Percentiles rank a stretch among this genome's conserved stretches.
Conservation (phyloP, 2,888 invertebrate species). For the Drosophila subsilvestris region DNA sequence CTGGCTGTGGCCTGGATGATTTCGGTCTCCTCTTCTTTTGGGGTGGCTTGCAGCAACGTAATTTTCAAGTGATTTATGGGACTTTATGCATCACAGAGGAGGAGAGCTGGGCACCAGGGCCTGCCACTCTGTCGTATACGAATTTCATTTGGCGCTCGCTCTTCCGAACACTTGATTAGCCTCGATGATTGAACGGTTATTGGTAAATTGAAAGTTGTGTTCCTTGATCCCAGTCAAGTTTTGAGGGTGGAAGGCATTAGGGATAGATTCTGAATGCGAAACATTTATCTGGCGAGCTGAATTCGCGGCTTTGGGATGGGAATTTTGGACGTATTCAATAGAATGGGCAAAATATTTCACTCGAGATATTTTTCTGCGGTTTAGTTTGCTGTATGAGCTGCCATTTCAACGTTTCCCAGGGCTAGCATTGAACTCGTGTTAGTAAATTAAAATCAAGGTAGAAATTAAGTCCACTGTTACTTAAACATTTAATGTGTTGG, state of each 20-base stretch:
- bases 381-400: too few species aligned
- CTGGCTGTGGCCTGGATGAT: conserved; percentile 32
- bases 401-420: too few species aligned
- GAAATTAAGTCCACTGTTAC: too few species aligned
- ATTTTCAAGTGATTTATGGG: conserved; percentile 79
- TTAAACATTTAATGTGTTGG: not conserved
- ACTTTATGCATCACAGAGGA: conserved; percentile 22
- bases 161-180: conserved; percentile 66
- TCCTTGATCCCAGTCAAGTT: conserved; percentile 8
- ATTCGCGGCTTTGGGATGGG: not conserved
- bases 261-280: not conserved
- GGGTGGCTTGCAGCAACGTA: conserved; percentile 53
- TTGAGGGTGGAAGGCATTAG: not conserved
- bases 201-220: conserved; percentile 47
- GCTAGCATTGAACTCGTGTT: too few species aligned
- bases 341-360: too few species aligned
- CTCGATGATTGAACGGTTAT: conserved; percentile 72
- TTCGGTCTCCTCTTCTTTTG: conserved; percentile 7
- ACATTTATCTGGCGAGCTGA: not conserved
- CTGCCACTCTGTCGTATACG: conserved; percentile 11
- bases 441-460: not conserved
- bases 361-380: not conserved
- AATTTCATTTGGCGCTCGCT: conserved; percentile 52
- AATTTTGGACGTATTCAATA: too few species aligned
- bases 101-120: conserved; percentile 9